A percentile compares a stretch with the other conserved stretches of the same genome.
phyloP scores from a whole-genome alignment of 2,113 vertebrate species.

The Pachyramphus minor region DNA sequence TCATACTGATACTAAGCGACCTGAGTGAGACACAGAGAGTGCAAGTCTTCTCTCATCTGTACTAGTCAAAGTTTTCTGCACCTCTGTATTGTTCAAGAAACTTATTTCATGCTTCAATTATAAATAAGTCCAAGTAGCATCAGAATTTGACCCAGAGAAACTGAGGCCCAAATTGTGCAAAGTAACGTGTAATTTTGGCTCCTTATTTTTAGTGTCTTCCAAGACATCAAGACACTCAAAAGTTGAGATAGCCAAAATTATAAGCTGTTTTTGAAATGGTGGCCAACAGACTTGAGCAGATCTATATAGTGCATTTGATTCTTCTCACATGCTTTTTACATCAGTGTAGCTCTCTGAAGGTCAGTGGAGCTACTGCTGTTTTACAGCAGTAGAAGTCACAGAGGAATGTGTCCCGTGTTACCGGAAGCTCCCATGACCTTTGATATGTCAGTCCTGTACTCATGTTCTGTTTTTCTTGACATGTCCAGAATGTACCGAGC shows the following conservation, averaged over 20 bases:
- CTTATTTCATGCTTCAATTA: not conserved
- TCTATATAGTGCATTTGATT: not conserved
- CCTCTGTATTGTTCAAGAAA: not conserved
- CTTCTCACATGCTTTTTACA: not conserved
- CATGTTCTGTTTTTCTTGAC: not conserved
- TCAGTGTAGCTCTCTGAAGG: not conserved
- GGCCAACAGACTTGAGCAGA: not conserved
- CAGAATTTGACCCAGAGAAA: constrained; percentile 27
- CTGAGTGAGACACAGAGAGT: not conserved
- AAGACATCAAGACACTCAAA: not conserved
- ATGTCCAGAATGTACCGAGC: not conserved
- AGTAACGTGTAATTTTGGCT: constrained; percentile 50
- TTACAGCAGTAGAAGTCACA: not conserved
- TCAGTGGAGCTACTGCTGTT: not conserved
- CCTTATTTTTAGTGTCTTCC: constrained; percentile 50
- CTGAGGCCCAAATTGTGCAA: not conserved
- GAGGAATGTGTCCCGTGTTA: not conserved
- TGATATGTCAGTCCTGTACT: not conserved
- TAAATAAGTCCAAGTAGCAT: not conserved
- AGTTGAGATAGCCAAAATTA: constrained; percentile 39
- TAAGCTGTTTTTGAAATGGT: constrained; percentile 23
- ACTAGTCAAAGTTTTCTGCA: not conserved
- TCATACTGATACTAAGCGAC: not conserved
- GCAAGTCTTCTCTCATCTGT: not conserved
- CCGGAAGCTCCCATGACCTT: not conserved